These are phyloP conservation scores for Passer domesticus DNA, from an alignment of 2,113 vertebrate species.

Conservation along the genomic window DNA sequence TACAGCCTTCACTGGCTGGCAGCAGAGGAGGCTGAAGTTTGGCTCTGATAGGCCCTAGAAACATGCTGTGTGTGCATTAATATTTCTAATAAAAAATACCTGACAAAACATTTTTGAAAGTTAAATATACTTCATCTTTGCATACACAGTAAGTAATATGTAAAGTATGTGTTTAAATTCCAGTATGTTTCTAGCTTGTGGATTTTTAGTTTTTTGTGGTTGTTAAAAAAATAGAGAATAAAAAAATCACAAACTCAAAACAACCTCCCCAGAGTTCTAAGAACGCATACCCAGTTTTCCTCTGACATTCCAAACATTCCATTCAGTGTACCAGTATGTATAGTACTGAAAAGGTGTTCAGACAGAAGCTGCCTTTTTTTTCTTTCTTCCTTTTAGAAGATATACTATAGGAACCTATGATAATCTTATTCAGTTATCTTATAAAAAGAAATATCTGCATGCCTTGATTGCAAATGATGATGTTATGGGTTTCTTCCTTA, in stretches of 20 bases:
- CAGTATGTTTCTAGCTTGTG: not conserved
- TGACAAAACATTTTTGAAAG: not conserved
- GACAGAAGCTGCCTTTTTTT: not conserved
- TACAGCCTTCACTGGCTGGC: not conserved
- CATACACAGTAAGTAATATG: not conserved
- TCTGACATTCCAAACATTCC: not conserved
- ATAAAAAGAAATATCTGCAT: not conserved
- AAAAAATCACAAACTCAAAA: not conserved
- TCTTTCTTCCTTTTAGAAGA: not conserved
- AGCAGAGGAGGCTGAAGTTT: not conserved
- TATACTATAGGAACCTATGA: not conserved
- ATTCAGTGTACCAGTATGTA: not conserved
- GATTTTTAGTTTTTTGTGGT: not conserved
- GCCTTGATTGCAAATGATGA: not conserved
- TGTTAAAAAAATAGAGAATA: not conserved
- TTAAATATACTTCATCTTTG: slow-evolving; percentile 1
- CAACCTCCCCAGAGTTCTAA: not conserved
- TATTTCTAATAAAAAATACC: slow-evolving; percentile 5
- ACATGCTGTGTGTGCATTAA: not conserved
- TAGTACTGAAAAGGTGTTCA: not conserved
- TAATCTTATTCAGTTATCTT: not conserved
- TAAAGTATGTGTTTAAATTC: slow-evolving; percentile 8
- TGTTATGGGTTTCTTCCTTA: not conserved
- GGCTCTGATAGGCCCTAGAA: not conserved
- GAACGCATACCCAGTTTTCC: not conserved